Evolutionary conservation across 2,888 invertebrate species (phyloP), one percentile per base, ranked within the genome.

Genomic region (Kuschelorhynchus macadamiae): DNA sequence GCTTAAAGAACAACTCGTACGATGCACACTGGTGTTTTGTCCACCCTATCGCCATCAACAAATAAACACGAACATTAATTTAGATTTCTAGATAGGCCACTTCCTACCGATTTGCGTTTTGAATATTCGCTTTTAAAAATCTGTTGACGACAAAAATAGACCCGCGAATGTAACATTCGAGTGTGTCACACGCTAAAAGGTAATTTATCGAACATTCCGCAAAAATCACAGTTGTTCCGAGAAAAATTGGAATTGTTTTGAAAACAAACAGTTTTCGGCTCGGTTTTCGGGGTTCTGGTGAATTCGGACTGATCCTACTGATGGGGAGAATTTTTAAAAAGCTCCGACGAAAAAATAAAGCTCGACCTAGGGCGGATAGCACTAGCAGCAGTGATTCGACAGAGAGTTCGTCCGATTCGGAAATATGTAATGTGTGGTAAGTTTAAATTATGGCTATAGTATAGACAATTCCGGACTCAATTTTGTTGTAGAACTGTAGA

Each of bases 241-340:
- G 25, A 25, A 25, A 25, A 25, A 5, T 25, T 7, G 25, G 25
- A 25, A 5, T 25, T 25, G 7, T 25, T 25, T 5, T 25, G 25
- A 25, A 25, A 25, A 25, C 25, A 25, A 25, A 25, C n/a, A n/a
- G n/a, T n/a, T n/a, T n/a, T n/a, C n/a, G n/a, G n/a, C n/a, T n/a
- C n/a, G n/a, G n/a, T n/a, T n/a, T n/a, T n/a, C n/a, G n/a, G n/a
- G n/a, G n/a, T n/a, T n/a, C n/a, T n/a, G n/a, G n/a, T n/a, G n/a
- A n/a, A n/a, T n/a, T n/a, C n/a, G n/a, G n/a, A n/a, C n/a, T n/a
- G n/a, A n/a, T n/a, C n/a, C n/a, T n/a, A n/a, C n/a, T n/a, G n/a
- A 65, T 65, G 65, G 65, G 65, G 33, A 57, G 65, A 42, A 65
- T 65, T 57, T 65, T 65, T 47, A 65, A 59, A 59, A 65, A 59